Conservation (phyloP, 2,888 invertebrate species). For the Cyaniris semiargus region DNA sequence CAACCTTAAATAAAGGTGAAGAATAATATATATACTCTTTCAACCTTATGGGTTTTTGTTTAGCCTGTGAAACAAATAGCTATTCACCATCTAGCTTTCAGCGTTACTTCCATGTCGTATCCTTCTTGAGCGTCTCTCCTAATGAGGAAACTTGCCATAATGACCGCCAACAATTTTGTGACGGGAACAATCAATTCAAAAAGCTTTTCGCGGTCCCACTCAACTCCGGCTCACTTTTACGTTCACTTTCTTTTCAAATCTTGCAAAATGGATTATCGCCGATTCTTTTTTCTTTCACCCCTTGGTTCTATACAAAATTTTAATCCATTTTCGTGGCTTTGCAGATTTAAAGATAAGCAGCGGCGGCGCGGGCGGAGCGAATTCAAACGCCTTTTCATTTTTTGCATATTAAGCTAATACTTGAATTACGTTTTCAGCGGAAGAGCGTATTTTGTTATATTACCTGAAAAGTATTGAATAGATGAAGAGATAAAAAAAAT, state of each 20-base stretch:
- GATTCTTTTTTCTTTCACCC: slow-evolving; percentile 33
- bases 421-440: not conserved
- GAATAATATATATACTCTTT: not conserved
- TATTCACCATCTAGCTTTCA: not conserved
- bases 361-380: not conserved
- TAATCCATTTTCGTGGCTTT: slow-evolving; percentile 30
- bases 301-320: slow-evolving; percentile 32
- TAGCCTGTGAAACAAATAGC: not conserved
- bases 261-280: slow-evolving; percentile 44
- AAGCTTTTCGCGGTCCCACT: slow-evolving; percentile 62
- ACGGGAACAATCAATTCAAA: slow-evolving; percentile 73
- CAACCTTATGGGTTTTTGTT: too few relatives aligned
- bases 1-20: not conserved
- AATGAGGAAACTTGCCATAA: slow-evolving; percentile 78
- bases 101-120: not conserved
- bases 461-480: not conserved
- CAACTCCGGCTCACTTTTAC: slow-evolving; percentile 58
- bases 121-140: slow-evolving; percentile 42
- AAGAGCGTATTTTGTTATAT: not conserved
- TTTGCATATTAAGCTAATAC: slow-evolving; percentile 1
- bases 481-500: not conserved
- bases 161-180: slow-evolving; percentile 69
- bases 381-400: not conserved
- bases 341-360: slow-evolving; percentile 9
- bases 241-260: slow-evolving; percentile 53